phyloP scores from a whole-genome alignment of 23 tunicate genomes.

The Halocynthia aurantium region DNA sequence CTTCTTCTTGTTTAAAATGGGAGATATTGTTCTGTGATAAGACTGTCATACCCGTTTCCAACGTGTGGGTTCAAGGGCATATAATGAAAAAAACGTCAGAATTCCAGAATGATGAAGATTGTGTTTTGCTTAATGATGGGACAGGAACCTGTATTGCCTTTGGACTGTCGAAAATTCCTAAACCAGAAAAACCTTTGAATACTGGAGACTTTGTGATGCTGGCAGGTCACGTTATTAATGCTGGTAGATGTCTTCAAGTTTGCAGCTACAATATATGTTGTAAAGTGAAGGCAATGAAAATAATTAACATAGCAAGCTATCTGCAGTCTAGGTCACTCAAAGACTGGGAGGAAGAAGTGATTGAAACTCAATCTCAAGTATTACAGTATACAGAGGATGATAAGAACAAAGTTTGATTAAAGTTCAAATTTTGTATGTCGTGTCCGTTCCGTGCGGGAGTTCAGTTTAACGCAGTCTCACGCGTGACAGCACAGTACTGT shows the following conservation, averaged over 20 bases:
- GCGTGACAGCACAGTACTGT: no score
- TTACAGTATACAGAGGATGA: background rate
- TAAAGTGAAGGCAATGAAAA: slow-evolving; percentile 46
- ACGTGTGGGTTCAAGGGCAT: slow-evolving; percentile 61
- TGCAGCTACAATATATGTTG: slow-evolving; percentile 1
- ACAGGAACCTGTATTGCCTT: slow-evolving; percentile 38
- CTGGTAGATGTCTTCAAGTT: background rate
- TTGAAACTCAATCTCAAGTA: slow-evolving; percentile 38
- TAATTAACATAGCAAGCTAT: slow-evolving; percentile 30
- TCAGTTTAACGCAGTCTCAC: no score
- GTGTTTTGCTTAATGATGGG: slow-evolving; percentile 35
- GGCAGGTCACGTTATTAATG: slow-evolving; percentile 34
- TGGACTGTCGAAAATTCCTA: slow-evolving; percentile 56
- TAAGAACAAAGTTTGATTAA: background rate
- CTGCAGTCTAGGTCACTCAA: slow-evolving; percentile 22
- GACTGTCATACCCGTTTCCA: slow-evolving; percentile 2
- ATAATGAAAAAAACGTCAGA: slow-evolving; percentile 6
- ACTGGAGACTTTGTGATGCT: slow-evolving; percentile 34
- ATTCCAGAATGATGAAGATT: slow-evolving; percentile 11
- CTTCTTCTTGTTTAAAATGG: background rate
- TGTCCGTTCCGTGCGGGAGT: no score
- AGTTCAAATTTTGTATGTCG: no score
- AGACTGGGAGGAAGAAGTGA: slow-evolving; percentile 41
- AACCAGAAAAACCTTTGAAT: background rate
- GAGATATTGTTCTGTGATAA: slow-evolving; percentile 6